These are phyloP conservation scores for Nannoperca australis DNA, from an alignment of 2,797 vertebrate genomes.

Conservation along the genomic window DNA sequence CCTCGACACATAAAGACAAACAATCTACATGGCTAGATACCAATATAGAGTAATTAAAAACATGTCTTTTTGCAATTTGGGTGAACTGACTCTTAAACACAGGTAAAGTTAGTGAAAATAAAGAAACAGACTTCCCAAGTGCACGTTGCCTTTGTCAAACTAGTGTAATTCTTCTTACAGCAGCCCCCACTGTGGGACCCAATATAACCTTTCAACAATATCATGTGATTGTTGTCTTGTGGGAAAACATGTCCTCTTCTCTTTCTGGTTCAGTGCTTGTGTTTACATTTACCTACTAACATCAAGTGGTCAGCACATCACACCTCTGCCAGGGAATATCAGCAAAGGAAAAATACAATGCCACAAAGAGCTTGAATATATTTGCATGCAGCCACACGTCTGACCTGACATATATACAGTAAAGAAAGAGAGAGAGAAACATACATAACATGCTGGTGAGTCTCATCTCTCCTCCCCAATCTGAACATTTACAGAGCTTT, in stretches of 20 bases:
- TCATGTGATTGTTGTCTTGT: constrained; percentile 47
- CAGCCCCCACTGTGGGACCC: constrained; percentile 19
- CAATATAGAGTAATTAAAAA: background rate
- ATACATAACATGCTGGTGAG: constrained; percentile 42
- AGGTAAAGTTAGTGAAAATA: background rate
- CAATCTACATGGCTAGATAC: background rate
- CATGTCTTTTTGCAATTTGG: background rate
- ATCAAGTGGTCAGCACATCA: constrained; percentile 47
- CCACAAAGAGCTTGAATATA: constrained; percentile 18
- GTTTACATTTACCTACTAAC: constrained; percentile 56
- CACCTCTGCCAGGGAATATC: constrained; percentile 44
- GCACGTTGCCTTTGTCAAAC: constrained; percentile 10
- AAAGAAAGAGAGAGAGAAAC: background rate
- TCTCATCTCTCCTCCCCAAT: constrained; percentile 59
- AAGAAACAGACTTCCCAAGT: background rate
- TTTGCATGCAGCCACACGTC: constrained; percentile 49
- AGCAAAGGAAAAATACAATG: constrained; percentile 36
- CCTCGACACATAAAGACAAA: background rate
- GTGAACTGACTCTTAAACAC: background rate
- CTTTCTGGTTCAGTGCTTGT: constrained; percentile 48
- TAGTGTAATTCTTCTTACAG: background rate
- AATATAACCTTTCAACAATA: constrained; percentile 15
- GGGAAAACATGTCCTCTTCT: constrained; percentile 42
- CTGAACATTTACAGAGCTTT: constrained; percentile 53
- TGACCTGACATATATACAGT: constrained; percentile 27